Evolutionary conservation across 2,113 vertebrate genomes (phyloP).

Genomic region (Varanus komodoensis): DNA sequence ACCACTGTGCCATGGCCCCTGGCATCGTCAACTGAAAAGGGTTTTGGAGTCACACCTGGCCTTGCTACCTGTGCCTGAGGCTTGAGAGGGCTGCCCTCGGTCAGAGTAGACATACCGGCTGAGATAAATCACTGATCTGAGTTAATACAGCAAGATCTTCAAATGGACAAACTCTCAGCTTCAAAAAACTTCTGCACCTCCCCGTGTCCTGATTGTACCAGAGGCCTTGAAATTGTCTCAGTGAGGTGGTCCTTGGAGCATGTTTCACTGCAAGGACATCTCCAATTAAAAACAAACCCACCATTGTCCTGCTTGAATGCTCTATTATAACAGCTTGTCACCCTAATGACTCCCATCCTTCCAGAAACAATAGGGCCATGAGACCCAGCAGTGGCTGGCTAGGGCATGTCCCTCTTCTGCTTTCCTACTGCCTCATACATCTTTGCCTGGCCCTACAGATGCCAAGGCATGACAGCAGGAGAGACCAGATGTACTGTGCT

Average conservation of each 20-base stretch:
- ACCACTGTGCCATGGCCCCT: not conserved
- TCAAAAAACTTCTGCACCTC: not conserved
- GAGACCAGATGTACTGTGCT: not conserved
- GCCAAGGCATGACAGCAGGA: not conserved
- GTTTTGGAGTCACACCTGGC: not conserved
- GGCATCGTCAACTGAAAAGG: not conserved
- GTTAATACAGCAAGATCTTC: not conserved
- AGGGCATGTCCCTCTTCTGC: not conserved
- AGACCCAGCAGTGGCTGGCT: not conserved
- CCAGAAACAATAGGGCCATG: not conserved
- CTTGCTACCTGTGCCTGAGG: not conserved
- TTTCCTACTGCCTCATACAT: not conserved
- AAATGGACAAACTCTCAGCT: not conserved
- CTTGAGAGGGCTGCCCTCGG: not conserved
- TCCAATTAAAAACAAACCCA: constrained; percentile 16
- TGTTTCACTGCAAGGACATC: constrained; percentile 5
- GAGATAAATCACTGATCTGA: not conserved
- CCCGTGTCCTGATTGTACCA: no score
- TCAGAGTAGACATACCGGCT: not conserved
- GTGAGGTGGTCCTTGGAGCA: not conserved
- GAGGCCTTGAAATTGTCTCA: not conserved
- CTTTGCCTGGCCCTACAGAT: not conserved
- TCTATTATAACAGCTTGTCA: constrained; percentile 14
- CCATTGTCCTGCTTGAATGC: not conserved
- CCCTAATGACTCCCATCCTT: constrained; percentile 1